Base-by-base conservation (phyloP, 1,140 invertebrate genomes). In the Whitmania pigra region DNA sequence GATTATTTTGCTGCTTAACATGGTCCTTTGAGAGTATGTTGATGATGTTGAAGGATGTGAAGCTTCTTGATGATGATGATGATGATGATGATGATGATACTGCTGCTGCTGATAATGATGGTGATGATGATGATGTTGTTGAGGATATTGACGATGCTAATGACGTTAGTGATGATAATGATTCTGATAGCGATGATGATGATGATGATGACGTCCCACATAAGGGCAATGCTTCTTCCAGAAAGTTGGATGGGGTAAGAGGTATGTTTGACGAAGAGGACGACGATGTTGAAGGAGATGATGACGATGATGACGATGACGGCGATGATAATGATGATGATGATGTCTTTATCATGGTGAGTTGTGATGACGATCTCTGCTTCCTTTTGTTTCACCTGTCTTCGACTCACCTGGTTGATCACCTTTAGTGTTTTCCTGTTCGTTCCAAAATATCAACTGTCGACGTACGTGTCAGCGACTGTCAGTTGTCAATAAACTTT, bases 21-120 rank as follows among this genome's bases (percentile, higher is more conserved):
- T 63, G 57, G 22, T 63, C 22, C 57, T 63, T 63, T 31, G 36
- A 29, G 67, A 68, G n/a, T 25, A 68, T 68, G 67, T 29, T 40
- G 67, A 68, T 68, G 67, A 70, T 70, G 29, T n/a, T 40, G 43
- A 70, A 22, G 11, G 57, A 63, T 17, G 57, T 22, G 11, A 31
- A 63, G 22, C 22, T 7, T 63, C 11, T 25, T 20, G 69, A 53
- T 3, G 69, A 70, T 70, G 69, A 70, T 2, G 69, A 54, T 25
- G 69, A 54, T 53, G 69, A 53, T 53, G 53, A 53, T 70, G 53
- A 53, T 53, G 69, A 53, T 53, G 69, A 25, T 70, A 49, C 40
- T 53, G 69, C 53, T 70, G 69, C 4, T 70, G 69, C 40, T 70
- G 69, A 70, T 53, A 49, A 54, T 70, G 43, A 53, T 54, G 69